phyloP scores from a whole-genome alignment of 1,140 invertebrate genomes.

The Cherax quadricarinatus region DNA sequence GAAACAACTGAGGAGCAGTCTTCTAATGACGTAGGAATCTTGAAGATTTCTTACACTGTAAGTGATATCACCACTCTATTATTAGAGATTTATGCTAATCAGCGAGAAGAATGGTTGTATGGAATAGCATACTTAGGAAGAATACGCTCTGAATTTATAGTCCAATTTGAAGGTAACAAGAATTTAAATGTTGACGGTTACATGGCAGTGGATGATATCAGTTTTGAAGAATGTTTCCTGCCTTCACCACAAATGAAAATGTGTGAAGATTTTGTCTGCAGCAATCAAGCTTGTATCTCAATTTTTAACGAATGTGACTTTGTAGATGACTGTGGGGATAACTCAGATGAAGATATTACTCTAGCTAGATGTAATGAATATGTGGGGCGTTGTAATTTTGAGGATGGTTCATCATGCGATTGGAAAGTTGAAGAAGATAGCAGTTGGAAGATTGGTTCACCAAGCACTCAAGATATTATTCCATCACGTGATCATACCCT shows the following conservation, averaged over 20 bases:
- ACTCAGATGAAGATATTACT: conserved; percentile 34
- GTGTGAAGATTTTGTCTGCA: conserved; percentile 34
- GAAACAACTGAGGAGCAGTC: conserved; percentile 20
- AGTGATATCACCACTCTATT: conserved; percentile 36
- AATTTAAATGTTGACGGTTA: conserved; percentile 59
- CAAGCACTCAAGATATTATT: conserved; percentile 34
- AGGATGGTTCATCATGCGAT: conserved; percentile 50
- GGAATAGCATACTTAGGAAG: conserved; percentile 45
- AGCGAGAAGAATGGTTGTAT: conserved; percentile 56
- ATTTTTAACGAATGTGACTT: conserved; percentile 51
- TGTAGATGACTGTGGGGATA: conserved; percentile 66
- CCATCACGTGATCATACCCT: conserved; percentile 53
- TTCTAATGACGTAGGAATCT: conserved; percentile 39
- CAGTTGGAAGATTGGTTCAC: conserved; percentile 42
- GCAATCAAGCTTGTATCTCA: conserved; percentile 53
- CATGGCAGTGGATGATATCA: conserved; percentile 59
- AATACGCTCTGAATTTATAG: conserved; percentile 38
- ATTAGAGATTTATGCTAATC: conserved; percentile 16
- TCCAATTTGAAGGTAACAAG: conserved; percentile 40
- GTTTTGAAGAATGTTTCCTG: conserved; percentile 55
- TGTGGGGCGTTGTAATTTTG: conserved; percentile 53
- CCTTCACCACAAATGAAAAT: conserved; percentile 26
- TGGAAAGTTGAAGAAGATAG: conserved; percentile 24
- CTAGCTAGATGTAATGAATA: conserved; percentile 29
- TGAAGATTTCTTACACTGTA: conserved; percentile 10